A percentile compares a stretch with the other conserved stretches of the same genome.
Conservation (phyloP, 2,797 vertebrate genomes). For the Vireo griseus region DNA sequence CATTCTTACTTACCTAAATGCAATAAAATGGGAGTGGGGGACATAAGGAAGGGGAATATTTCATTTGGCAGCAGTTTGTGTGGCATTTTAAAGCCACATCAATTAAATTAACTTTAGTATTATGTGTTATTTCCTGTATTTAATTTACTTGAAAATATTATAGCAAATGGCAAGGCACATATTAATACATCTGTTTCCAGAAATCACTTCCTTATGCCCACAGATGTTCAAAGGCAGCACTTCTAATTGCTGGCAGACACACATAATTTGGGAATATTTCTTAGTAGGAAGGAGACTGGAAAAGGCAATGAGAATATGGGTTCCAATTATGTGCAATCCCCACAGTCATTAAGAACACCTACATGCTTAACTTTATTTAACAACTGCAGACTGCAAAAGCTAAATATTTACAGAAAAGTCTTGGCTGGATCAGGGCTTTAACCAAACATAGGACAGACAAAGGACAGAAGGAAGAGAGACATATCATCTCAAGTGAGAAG, state of each 20-base stretch:
- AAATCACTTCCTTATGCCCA: neutral
- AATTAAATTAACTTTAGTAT: neutral
- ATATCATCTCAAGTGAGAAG: neutral
- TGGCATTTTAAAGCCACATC: neutral
- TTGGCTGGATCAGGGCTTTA: constrained; percentile 26
- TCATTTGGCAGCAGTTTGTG: neutral
- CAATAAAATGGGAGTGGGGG: neutral
- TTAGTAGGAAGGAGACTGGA: neutral
- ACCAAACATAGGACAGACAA: neutral
- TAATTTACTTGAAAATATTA: neutral
- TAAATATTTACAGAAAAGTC: constrained; percentile 36
- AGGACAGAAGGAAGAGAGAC: neutral
- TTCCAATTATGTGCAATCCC: neutral
- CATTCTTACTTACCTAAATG: neutral
- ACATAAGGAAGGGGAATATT: neutral
- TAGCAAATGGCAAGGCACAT: neutral
- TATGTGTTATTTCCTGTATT: neutral
- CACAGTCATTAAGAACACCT: constrained; percentile 33
- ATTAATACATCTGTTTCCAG: neutral
- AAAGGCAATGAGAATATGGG: neutral
- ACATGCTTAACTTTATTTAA: constrained; percentile 33
- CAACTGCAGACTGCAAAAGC: constrained; percentile 3
- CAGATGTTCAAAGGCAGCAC: neutral
- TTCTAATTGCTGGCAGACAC: neutral
- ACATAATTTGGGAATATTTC: neutral